Conservation (phyloP, 2,888 invertebrate species). For the Tenthredo livida region DNA sequence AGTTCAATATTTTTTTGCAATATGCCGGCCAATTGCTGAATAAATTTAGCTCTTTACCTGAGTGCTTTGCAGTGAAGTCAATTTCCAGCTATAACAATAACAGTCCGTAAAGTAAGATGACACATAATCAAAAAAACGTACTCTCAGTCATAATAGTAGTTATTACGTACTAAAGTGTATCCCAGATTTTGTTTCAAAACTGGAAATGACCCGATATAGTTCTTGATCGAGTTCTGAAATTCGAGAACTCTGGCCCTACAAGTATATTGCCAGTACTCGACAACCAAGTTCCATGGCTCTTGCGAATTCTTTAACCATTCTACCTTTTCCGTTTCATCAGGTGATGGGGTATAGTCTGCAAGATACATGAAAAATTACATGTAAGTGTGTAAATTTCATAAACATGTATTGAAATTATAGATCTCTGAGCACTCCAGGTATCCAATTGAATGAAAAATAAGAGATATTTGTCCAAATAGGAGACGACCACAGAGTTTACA, state of each 20-base stretch:
- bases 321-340: background rate
- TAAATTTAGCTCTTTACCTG: background rate
- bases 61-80: background rate
- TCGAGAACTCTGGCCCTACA: background rate
- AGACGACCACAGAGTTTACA: background rate
- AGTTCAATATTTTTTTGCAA: background rate
- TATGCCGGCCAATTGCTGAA: background rate
- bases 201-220: background rate
- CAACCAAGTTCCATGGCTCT: background rate
- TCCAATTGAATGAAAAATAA: background rate
- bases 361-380: background rate
- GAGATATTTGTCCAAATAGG: background rate
- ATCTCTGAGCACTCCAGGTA: background rate
- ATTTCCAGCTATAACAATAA: background rate
- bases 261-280: background rate
- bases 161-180: background rate
- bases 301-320: background rate
- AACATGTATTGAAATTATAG: background rate
- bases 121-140: background rate
- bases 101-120: background rate
- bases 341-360: background rate
- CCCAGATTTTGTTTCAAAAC: background rate
- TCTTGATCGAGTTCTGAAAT: background rate
- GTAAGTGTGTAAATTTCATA: background rate
- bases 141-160: background rate